phyloP scores from a whole-genome alignment of 1,140 invertebrate genomes.

The Eriosoma lanigerum region DNA sequence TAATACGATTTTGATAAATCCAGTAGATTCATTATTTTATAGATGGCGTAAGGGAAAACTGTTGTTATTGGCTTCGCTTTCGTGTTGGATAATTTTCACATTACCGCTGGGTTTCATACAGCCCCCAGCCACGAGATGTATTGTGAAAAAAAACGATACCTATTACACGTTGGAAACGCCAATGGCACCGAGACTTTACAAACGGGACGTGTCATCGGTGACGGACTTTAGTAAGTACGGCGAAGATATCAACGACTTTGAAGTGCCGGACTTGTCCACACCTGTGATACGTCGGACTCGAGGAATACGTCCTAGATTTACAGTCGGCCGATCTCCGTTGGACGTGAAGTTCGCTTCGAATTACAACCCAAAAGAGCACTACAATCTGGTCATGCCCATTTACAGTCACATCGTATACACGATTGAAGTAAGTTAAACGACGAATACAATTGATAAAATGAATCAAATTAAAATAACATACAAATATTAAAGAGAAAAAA shows the following conservation, averaged over 20 bases:
- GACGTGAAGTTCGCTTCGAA: conserved; percentile 78
- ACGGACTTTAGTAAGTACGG: not conserved
- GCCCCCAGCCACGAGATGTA: conserved; percentile 86
- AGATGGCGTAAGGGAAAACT: conserved; percentile 84
- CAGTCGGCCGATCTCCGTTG: conserved; percentile 73
- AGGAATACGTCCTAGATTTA: conserved; percentile 52
- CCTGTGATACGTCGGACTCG: conserved; percentile 39
- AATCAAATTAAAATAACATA: no score
- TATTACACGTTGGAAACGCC: conserved; percentile 57
- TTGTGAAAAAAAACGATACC: conserved; percentile 57
- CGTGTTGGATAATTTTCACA: conserved; percentile 96
- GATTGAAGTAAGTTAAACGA: conserved; percentile 60
- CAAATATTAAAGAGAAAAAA: no score
- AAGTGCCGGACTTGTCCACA: conserved; percentile 11
- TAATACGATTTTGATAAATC: no score
- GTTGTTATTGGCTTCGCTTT: conserved; percentile 85
- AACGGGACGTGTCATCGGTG: conserved; percentile 54
- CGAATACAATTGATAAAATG: not conserved
- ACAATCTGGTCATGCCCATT: conserved; percentile 82
- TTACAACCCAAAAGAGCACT: conserved; percentile 74
- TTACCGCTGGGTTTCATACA: conserved; percentile 92
- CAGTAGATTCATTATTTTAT: no score
- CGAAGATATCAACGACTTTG: conserved; percentile 6
- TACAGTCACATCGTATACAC: conserved; percentile 92
- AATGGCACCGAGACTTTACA: conserved; percentile 56